phyloP scores from a whole-genome alignment of 2,797 vertebrate species.

The Pseudocheirus occidentalis region DNA sequence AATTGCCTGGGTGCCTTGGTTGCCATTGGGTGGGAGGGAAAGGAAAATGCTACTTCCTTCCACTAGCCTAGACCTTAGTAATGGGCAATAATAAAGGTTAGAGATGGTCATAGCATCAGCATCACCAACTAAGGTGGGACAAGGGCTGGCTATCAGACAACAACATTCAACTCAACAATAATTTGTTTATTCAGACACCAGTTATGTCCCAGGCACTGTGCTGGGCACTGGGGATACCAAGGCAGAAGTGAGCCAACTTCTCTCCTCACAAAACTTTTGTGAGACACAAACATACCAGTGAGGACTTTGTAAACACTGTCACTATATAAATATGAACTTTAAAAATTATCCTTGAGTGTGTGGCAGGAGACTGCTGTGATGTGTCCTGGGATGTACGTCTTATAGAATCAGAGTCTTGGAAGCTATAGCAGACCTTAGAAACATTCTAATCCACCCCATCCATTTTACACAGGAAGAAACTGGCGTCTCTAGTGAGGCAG shows the following conservation, averaged over 20 bases:
- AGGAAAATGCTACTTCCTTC: not conserved
- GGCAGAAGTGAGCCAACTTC: not conserved
- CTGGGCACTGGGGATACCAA: not conserved
- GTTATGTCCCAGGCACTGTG: too few relatives aligned
- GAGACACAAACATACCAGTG: not conserved
- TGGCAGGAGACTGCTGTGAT: not conserved
- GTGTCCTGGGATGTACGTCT: not conserved
- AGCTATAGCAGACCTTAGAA: not conserved
- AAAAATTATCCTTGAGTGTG: too few relatives aligned
- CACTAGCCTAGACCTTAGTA: not conserved
- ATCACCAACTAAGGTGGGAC: not conserved
- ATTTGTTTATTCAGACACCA: not conserved
- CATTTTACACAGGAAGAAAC: not conserved
- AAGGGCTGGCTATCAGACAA: not conserved
- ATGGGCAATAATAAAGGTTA: not conserved
- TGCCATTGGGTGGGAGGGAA: not conserved
- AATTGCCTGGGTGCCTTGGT: not conserved
- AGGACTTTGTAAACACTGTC: not conserved
- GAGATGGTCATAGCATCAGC: not conserved
- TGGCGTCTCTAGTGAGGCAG: not conserved
- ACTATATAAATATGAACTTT: not conserved
- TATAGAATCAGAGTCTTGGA: not conserved
- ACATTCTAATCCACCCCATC: not conserved
- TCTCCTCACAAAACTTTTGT: not conserved
- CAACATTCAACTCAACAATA: not conserved